phyloP scores from a whole-genome alignment of 1,140 invertebrate species.

The Nomia melanderi region DNA sequence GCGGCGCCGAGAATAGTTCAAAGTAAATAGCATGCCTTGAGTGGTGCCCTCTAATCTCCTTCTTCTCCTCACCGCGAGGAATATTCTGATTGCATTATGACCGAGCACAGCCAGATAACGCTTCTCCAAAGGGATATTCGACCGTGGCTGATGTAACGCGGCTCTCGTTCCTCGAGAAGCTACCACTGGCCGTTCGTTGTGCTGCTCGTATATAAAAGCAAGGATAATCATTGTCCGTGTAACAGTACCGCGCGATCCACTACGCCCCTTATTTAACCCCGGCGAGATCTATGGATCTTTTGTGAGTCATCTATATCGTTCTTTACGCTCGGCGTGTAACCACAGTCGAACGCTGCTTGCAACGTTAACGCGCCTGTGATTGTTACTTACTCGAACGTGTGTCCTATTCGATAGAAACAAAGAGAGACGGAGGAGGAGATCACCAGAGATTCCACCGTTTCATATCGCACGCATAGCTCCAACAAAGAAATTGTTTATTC shows the following conservation, averaged over 20 bases:
- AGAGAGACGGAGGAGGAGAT: too few relatives aligned
- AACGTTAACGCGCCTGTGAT: not conserved
- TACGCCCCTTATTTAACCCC: not conserved
- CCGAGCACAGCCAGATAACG: constrained; percentile 48
- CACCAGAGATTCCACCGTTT: too few relatives aligned
- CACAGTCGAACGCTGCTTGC: not conserved
- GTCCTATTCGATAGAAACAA: too few relatives aligned
- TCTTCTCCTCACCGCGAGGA: constrained; percentile 53
- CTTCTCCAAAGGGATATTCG: constrained; percentile 55
- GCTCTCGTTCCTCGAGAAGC: not conserved
- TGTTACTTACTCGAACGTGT: too few relatives aligned
- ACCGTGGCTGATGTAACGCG: constrained; percentile 48
- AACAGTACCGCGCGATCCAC: not conserved
- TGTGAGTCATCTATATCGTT: not conserved
- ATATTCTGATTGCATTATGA: constrained; percentile 66
- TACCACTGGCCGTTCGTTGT: not conserved
- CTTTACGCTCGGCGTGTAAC: not conserved
- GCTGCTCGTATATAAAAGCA: not conserved
- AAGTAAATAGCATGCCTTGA: constrained; percentile 66
- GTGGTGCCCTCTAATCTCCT: constrained; percentile 64
- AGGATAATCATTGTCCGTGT: not conserved
- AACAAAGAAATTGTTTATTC: not conserved
- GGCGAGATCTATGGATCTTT: not conserved
- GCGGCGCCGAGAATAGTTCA: constrained; percentile 65
- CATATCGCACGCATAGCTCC: too few relatives aligned